A percentile compares a stretch with the other conserved stretches of the same genome.
Conservation (phyloP, 2,113 vertebrate genomes). For the Brachionichthys hirsutus region DNA sequence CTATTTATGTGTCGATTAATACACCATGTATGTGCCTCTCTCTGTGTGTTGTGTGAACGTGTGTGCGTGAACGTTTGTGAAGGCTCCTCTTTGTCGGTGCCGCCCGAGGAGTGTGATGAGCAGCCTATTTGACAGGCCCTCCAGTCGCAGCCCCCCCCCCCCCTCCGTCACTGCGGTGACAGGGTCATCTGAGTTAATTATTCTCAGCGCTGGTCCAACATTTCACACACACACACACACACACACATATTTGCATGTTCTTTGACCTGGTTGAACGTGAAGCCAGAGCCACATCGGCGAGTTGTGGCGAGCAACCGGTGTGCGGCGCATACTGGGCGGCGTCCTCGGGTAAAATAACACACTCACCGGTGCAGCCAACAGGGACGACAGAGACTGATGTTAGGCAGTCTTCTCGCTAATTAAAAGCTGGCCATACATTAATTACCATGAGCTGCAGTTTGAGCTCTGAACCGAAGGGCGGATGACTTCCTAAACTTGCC, state of each 20-base stretch:
- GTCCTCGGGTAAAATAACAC: background rate
- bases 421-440: slow-evolving; percentile 63
- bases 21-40: slow-evolving; percentile 1
- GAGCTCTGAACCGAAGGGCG: slow-evolving; percentile 45
- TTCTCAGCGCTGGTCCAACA: slow-evolving; percentile 60
- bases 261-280: no score
- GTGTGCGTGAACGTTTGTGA: slow-evolving; percentile 3
- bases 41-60: background rate
- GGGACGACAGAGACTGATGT: slow-evolving; percentile 58
- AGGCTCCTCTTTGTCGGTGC: slow-evolving; percentile 18
- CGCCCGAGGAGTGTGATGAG: slow-evolving; percentile 49
- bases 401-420: slow-evolving; percentile 47
- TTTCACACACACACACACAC: background rate
- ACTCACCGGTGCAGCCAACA: slow-evolving; percentile 1
- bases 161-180: slow-evolving; percentile 30
- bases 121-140: slow-evolving; percentile 63
- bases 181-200: slow-evolving; percentile 75
- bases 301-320: background rate
- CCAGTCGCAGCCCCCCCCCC: slow-evolving; percentile 57
- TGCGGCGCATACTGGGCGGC: background rate
- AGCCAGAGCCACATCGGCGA: slow-evolving; percentile 8
- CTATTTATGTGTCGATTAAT: slow-evolving; percentile 39
- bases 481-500: slow-evolving; percentile 28
- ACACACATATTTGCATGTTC: slow-evolving; percentile 5
- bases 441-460: slow-evolving; percentile 52